phyloP scores from a whole-genome alignment of 2,888 invertebrate genomes.

The Tetragnatha montana region DNA sequence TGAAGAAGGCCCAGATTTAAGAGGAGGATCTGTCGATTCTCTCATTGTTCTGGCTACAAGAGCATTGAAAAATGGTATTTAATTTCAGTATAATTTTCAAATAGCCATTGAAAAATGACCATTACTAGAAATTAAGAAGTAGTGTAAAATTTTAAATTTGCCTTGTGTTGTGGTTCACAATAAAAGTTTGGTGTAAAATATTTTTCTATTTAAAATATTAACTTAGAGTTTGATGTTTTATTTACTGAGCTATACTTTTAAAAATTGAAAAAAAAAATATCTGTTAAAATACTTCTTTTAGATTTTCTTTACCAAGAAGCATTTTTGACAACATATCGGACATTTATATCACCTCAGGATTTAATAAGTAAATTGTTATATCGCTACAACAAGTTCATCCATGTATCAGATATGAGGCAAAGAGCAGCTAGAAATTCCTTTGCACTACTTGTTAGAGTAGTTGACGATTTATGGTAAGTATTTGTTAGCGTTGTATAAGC shows the following conservation, averaged over 20 bases:
- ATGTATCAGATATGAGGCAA: conserved; percentile 77
- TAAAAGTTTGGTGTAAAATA: neutral
- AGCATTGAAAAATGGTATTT: conserved; percentile 85
- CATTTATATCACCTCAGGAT: conserved; percentile 91
- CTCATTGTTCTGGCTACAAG: conserved; percentile 96
- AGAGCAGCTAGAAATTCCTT: conserved; percentile 86
- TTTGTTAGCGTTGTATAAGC: neutral
- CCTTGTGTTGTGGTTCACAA: neutral
- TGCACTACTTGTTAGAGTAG: conserved; percentile 93
- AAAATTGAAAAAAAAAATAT: neutral
- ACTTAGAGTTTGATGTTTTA: neutral
- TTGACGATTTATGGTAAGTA: conserved; percentile 95
- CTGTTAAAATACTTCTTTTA: conserved; percentile 74
- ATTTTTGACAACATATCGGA: conserved; percentile 97
- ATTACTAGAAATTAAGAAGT: too few species aligned
- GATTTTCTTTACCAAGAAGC: conserved; percentile 97
- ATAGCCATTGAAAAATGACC: neutral
- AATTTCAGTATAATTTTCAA: neutral
- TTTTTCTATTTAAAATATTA: neutral
- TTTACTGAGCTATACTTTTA: neutral
- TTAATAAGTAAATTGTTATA: conserved; percentile 90
- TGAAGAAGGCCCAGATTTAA: conserved; percentile 92
- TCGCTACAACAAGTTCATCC: conserved; percentile 85
- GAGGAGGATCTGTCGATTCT: conserved; percentile 95
- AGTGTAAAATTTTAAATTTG: too few species aligned